Conservation (phyloP, 2,888 invertebrate species). For the Macropis europaea region DNA sequence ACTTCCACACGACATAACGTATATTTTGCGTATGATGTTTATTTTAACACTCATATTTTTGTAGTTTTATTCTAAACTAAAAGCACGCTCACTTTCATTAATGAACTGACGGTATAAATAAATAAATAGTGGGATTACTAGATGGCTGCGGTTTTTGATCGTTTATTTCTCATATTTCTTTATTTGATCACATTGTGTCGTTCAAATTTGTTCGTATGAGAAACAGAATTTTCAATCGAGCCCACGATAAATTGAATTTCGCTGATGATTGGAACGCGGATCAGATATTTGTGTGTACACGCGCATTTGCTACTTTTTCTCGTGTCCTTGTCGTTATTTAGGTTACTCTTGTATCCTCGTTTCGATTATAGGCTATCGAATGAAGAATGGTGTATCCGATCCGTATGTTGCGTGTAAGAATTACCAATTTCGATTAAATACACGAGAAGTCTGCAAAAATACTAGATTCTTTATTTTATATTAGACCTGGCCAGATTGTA, state of each 20-base stretch:
- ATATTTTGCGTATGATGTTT: no score
- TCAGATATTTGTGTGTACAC: conserved; percentile 41
- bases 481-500: no score
- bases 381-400: no score
- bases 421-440: conserved; percentile 1
- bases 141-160: conserved; percentile 22
- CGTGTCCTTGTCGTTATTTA: conserved; percentile 17
- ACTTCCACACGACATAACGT: no score
- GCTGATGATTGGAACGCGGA: conserved; percentile 21
- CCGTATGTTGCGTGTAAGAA: no score
- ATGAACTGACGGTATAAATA: background rate
- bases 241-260: conserved; percentile 37
- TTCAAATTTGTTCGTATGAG: conserved; percentile 7
- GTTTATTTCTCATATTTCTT: conserved; percentile 34
- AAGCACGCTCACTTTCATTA: background rate
- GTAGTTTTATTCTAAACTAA: no score
- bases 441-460: no score
- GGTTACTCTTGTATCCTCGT: conserved; percentile 6
- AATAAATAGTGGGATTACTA: conserved; percentile 27
- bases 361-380: conserved; percentile 22
- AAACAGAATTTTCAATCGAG: conserved; percentile 28
- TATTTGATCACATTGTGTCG: conserved; percentile 25
- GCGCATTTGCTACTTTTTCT: conserved; percentile 20
- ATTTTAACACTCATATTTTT: no score
- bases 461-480: no score